These are phyloP conservation scores for Prinia subflava DNA, from an alignment of 2,113 vertebrate genomes.

Conservation along the genomic window DNA sequence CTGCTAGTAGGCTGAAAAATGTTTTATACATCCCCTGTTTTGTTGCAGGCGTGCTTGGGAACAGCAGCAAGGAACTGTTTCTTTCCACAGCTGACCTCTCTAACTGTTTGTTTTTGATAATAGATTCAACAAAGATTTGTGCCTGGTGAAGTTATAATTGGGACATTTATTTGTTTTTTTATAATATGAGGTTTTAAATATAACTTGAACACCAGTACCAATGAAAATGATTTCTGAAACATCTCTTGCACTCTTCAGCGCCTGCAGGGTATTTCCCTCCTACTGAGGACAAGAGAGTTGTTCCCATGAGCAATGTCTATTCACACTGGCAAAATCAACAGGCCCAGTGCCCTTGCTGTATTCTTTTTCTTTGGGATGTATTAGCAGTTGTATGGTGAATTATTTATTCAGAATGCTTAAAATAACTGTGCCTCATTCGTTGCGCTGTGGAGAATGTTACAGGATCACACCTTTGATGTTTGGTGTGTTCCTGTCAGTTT, in stretches of 20 bases:
- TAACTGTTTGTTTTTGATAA: not conserved
- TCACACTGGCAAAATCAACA: not conserved
- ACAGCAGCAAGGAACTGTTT: not conserved
- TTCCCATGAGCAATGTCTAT: not conserved
- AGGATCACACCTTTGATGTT: not conserved
- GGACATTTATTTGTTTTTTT: not conserved
- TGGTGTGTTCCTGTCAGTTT: not conserved
- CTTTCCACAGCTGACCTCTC: slow-evolving; percentile 18
- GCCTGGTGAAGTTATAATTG: not conserved
- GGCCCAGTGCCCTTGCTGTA: not conserved
- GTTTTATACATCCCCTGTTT: slow-evolving; percentile 43
- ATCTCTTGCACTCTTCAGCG: not conserved
- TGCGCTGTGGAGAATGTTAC: not conserved
- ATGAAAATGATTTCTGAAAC: not conserved
- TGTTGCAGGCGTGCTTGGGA: not conserved
- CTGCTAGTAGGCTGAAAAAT: slow-evolving; percentile 62
- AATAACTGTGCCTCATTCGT: not conserved
- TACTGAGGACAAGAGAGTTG: not conserved
- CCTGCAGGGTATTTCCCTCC: not conserved
- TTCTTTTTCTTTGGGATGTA: not conserved
- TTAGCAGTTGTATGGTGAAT: not conserved
- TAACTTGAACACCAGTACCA: not conserved
- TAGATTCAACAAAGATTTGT: not conserved
- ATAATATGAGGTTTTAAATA: not conserved
- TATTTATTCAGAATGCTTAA: not conserved